Conservation (phyloP, 2,797 vertebrate genomes). For the Smutsia temminckii region DNA sequence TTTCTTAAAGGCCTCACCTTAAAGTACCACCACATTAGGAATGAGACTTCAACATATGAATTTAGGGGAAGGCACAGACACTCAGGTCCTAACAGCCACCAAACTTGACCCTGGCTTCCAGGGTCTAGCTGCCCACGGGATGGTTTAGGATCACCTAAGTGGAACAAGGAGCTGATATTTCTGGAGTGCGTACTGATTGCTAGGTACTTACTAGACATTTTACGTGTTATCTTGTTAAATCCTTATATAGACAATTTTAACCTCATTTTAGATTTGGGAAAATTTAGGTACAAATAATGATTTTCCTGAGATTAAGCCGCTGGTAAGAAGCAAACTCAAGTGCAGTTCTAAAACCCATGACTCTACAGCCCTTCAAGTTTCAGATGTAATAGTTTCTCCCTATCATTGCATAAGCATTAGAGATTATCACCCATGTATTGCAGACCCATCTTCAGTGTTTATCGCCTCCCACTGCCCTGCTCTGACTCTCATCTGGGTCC, state of each 20-base stretch:
- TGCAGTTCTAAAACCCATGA: not conserved
- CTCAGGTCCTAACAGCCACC: not conserved
- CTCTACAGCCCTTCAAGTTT: not conserved
- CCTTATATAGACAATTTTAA: not conserved
- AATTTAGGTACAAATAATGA: not conserved
- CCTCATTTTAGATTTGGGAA: not conserved
- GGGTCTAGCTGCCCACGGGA: not conserved
- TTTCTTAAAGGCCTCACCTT: not conserved
- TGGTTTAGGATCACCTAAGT: not conserved
- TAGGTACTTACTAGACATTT: not conserved
- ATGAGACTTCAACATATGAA: not conserved
- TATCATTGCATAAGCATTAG: not conserved
- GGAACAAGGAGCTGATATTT: not conserved
- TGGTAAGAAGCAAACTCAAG: not conserved
- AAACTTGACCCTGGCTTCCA: not conserved
- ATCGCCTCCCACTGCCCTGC: not conserved
- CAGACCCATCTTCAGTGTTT: not conserved
- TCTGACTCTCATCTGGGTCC: not conserved
- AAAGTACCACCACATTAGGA: not conserved
- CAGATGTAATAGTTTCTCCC: not conserved
- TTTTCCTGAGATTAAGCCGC: not conserved
- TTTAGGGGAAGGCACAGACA: not conserved
- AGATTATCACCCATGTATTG: not conserved
- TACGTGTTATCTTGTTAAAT: not conserved
- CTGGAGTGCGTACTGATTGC: not conserved